A percentile compares a stretch with the other conserved stretches of the same genome.
These are phyloP conservation scores for Chinchilla lanigera DNA, from an alignment of 2,113 vertebrate species.

Conservation along the genomic window DNA sequence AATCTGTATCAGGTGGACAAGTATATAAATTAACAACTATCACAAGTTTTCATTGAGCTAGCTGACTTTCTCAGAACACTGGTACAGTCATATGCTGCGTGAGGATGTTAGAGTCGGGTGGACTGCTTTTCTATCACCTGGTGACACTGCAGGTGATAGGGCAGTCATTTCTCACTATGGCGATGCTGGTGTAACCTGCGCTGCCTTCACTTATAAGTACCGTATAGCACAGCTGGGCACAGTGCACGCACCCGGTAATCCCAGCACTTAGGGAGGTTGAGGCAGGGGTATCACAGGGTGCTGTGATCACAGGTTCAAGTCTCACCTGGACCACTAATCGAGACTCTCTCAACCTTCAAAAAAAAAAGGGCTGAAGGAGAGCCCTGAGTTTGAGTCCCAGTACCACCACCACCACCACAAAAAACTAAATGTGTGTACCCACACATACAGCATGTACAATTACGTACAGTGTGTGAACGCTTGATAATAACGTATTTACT, in stretches of 20 bases:
- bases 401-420: neutral
- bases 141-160: neutral
- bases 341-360: neutral
- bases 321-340: neutral
- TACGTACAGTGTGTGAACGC: neutral
- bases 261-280: neutral
- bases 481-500: neutral
- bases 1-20: slow-evolving; percentile 85
- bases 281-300: too few relatives aligned
- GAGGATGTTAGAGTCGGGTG: neutral
- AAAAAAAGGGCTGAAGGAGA: neutral
- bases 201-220: neutral
- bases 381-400: neutral
- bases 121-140: neutral
- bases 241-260: neutral
- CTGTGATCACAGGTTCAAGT: neutral
- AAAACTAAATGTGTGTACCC: neutral
- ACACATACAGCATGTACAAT: neutral
- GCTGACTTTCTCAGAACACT: slow-evolving; percentile 24
- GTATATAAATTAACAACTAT: neutral
- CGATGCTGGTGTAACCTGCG: neutral
- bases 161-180: neutral
- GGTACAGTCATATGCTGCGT: neutral
- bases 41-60: neutral
- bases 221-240: neutral